These are phyloP conservation scores for Dynastes tityus DNA, from an alignment of 2,888 invertebrate species.

Conservation along the genomic window DNA sequence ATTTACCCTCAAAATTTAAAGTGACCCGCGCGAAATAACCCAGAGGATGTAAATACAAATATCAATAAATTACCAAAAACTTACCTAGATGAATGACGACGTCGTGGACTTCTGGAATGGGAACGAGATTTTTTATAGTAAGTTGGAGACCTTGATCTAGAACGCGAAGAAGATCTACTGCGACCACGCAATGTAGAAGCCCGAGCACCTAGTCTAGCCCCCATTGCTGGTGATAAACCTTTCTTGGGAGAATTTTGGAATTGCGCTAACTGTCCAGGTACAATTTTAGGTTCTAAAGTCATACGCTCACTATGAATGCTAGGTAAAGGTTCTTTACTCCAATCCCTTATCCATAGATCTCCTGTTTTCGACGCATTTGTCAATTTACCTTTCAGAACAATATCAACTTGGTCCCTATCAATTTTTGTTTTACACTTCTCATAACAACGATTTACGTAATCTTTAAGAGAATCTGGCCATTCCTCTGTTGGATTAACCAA, in stretches of 20 bases:
- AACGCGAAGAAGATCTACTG: slow-evolving; percentile 67
- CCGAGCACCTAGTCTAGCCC: slow-evolving; percentile 74
- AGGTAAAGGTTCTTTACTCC: slow-evolving; percentile 95
- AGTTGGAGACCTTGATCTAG: slow-evolving; percentile 63
- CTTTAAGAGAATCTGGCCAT: slow-evolving; percentile 86
- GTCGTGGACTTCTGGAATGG: slow-evolving; percentile 66
- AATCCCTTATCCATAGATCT: slow-evolving; percentile 91
- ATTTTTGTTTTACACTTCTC: slow-evolving; percentile 89
- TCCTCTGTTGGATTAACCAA: slow-evolving; percentile 77
- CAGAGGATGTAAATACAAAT: background rate
- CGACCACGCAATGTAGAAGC: slow-evolving; percentile 68
- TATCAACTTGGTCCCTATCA: slow-evolving; percentile 95
- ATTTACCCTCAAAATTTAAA: too few relatives aligned
- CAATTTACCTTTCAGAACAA: slow-evolving; percentile 94
- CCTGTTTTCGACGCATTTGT: slow-evolving; percentile 92
- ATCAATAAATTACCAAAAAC: background rate
- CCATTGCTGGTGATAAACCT: slow-evolving; percentile 75
- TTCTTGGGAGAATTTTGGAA: slow-evolving; percentile 73
- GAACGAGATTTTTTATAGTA: slow-evolving; percentile 66
- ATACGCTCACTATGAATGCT: slow-evolving; percentile 87
- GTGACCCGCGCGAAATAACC: too few relatives aligned
- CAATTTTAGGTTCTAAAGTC: slow-evolving; percentile 77
- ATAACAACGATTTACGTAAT: slow-evolving; percentile 94
- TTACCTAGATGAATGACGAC: slow-evolving; percentile 66
- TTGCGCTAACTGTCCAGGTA: slow-evolving; percentile 74